phyloP scores from a whole-genome alignment of 2,888 invertebrate genomes.

The Cataglyphis altisquamis region DNA sequence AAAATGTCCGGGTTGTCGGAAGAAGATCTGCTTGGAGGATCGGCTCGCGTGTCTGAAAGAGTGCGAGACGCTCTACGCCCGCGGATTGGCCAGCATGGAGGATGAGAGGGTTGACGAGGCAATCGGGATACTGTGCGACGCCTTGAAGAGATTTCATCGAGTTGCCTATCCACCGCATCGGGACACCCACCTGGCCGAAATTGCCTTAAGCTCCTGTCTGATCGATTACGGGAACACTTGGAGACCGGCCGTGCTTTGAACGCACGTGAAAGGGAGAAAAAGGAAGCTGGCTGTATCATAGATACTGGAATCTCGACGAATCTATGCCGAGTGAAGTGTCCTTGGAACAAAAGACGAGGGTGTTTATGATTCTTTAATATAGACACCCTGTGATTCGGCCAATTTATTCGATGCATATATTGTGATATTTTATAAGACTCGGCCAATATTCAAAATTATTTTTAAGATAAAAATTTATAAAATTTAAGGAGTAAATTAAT shows the following conservation, averaged over 20 bases:
- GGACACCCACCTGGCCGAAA: constrained; percentile 91
- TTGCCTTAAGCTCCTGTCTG: constrained; percentile 90
- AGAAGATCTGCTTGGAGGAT: constrained; percentile 86
- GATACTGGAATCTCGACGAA: background rate
- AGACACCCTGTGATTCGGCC: background rate
- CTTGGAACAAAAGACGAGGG: constrained; percentile 22
- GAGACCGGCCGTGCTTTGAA: constrained; percentile 53
- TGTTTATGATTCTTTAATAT: constrained; percentile 11
- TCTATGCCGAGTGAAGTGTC: background rate
- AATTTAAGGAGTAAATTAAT: background rate
- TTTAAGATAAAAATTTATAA: constrained; percentile 6
- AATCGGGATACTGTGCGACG: constrained; percentile 87
- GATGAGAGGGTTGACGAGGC: constrained; percentile 88
- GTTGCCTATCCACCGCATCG: constrained; percentile 90
- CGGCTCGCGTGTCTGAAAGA: constrained; percentile 85
- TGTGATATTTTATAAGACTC: background rate
- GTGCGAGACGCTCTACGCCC: constrained; percentile 87
- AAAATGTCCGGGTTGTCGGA: constrained; percentile 87
- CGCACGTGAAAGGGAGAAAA: background rate
- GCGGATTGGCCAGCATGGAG: constrained; percentile 87
- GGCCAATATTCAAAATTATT: background rate
- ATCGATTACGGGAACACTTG: constrained; percentile 88
- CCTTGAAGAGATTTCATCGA: constrained; percentile 89
- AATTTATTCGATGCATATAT: background rate
- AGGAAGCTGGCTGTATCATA: constrained; percentile 9